Conservation (phyloP, 2,888 invertebrate genomes). For the Dusona sp. region DNA sequence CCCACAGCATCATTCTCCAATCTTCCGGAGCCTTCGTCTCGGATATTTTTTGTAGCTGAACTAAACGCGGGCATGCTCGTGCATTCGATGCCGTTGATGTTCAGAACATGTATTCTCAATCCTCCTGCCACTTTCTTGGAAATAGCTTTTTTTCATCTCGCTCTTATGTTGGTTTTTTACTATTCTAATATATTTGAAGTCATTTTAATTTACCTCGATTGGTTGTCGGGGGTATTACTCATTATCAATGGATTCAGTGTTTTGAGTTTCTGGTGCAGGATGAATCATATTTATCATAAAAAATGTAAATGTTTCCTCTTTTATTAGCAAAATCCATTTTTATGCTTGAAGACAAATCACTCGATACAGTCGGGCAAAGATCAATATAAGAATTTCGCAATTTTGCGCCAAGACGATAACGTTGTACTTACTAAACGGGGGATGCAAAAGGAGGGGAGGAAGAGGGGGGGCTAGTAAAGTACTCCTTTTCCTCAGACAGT, state of each 20-base stretch:
- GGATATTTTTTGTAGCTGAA: conserved; percentile 1
- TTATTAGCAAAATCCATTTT: neutral
- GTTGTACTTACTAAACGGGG: conserved; percentile 19
- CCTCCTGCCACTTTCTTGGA: conserved; percentile 14
- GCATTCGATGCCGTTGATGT: conserved; percentile 25
- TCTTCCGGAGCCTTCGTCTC: conserved; percentile 58
- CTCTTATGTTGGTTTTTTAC: neutral
- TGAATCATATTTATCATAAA: neutral
- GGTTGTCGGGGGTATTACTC: neutral
- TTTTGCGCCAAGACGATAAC: conserved; percentile 62
- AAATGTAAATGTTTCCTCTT: neutral
- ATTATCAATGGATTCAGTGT: neutral
- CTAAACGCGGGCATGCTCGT: conserved; percentile 14
- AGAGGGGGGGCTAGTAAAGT: conserved; percentile 31
- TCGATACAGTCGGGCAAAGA: conserved; percentile 24
- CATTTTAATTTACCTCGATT: neutral
- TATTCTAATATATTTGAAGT: neutral
- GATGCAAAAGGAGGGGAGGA: neutral
- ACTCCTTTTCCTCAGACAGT: conserved; percentile 53
- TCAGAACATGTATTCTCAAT: neutral
- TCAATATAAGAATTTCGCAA: conserved; percentile 39
- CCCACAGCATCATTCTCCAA: conserved; percentile 46
- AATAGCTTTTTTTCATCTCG: conserved; percentile 8
- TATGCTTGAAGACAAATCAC: conserved; percentile 2
- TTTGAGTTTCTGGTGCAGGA: neutral